Evolutionary conservation across 2,888 invertebrate species (phyloP), one percentile per base, ranked within the genome.

Genomic region (Pandemis heparana): DNA sequence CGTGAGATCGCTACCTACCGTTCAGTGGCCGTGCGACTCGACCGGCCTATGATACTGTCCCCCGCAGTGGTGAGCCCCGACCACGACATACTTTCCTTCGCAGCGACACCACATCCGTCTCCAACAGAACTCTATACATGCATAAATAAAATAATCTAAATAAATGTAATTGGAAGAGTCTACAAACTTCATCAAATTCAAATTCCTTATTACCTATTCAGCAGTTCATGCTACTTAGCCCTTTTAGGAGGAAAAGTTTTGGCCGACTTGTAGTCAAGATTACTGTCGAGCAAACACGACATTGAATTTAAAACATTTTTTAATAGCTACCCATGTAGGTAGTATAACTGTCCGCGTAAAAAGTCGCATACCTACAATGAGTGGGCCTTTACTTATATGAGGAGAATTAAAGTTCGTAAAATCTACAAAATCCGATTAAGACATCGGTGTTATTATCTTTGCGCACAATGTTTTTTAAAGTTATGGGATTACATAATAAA

Each of bases 81-180:
- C 81, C 83, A 82, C 86, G 92, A 83, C 91, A 89, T 85, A 92
- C 92, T 92, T 93, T 91, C 90, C 86, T 89, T 87, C 82, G 83
- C 80, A 85, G 86, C 85, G 83, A 64, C 32, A 38, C 51, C 51
- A 85, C 85, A 90, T 91, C 91, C 90, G 91, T 85, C 80, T 87
- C 78, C 80, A 69, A 65, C 38, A 65, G 18, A 38, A 32, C n/a
- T 12, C n/a, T 14, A 53, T n/a, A 18, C 53, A 16, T 10, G 14
- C 46, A 14, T 53, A 18, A 18, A 18, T 18, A 53, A 12, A 53
- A 18, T 5, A 53, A 53, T 32, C 53, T 18, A 18, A 16, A 1
- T 53, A 3, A 53, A 8, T 8, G 43, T 12, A 51, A 51, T 51
- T 51, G 12, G 14, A 46, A 14, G 2, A n/a, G n/a, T 46, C 46